Conservation (phyloP, 2,888 invertebrate species). For the Melanchra persicariae region DNA sequence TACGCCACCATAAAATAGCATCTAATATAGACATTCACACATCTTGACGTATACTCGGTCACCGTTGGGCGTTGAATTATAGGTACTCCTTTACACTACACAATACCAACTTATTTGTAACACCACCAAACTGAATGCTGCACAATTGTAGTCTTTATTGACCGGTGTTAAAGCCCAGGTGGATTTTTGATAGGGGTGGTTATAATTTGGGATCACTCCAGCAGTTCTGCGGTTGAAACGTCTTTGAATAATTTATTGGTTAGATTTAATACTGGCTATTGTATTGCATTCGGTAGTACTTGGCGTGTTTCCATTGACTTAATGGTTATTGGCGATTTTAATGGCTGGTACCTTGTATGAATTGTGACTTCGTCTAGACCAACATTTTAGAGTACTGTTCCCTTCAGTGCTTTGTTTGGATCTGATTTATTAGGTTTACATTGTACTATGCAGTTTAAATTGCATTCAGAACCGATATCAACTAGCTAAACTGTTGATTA, state of each 20-base stretch:
- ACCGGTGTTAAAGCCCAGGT: not conserved
- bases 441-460: not conserved
- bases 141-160: slow-evolving; percentile 39
- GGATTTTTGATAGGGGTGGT: not conserved
- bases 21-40: slow-evolving; percentile 62
- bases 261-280: slow-evolving; percentile 74
- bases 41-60: slow-evolving; percentile 62
- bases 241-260: slow-evolving; percentile 74
- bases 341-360: slow-evolving; percentile 54
- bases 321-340: slow-evolving; percentile 58
- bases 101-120: slow-evolving; percentile 35
- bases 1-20: slow-evolving; percentile 24
- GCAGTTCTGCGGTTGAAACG: slow-evolving; percentile 65
- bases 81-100: slow-evolving; percentile 53
- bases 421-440: slow-evolving; percentile 29
- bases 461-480: not conserved
- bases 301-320: slow-evolving; percentile 66
- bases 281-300: slow-evolving; percentile 67
- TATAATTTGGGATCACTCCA: slow-evolving; percentile 54
- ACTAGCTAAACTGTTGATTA: not conserved
- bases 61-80: slow-evolving; percentile 62
- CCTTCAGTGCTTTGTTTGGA: slow-evolving; percentile 23
- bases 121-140: not conserved
- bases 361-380: slow-evolving; percentile 59
- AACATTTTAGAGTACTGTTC: slow-evolving; percentile 38